A percentile compares a stretch with the other conserved stretches of the same genome.
These are phyloP conservation scores for Lagodon rhomboides DNA, from an alignment of 2,797 vertebrate genomes.

Conservation along the genomic window DNA sequence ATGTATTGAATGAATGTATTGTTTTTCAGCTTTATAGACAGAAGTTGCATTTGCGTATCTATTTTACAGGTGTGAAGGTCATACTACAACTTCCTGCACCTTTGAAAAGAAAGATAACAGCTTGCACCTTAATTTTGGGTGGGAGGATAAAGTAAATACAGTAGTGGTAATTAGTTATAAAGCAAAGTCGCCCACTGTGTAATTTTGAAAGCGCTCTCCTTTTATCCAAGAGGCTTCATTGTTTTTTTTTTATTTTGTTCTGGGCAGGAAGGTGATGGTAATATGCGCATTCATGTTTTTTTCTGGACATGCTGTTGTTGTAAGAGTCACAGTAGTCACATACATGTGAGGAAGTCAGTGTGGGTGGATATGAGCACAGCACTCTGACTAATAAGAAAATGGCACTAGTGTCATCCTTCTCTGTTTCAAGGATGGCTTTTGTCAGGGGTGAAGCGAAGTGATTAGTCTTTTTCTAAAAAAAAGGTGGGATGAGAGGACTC, in stretches of 20 bases:
- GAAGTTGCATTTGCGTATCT: neutral
- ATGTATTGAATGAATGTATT: too few species aligned
- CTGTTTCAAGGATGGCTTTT: neutral
- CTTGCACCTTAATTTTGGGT: conserved; percentile 6
- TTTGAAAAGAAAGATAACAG: neutral
- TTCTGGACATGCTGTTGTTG: neutral
- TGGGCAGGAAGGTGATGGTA: neutral
- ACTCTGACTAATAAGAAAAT: neutral
- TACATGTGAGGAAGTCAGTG: neutral
- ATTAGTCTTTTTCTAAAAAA: neutral
- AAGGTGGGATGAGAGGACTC: too few species aligned
- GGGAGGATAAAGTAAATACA: neutral
- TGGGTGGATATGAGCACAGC: neutral
- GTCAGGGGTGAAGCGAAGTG: neutral
- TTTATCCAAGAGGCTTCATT: neutral
- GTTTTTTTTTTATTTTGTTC: neutral
- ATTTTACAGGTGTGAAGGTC: neutral
- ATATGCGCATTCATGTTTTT: neutral
- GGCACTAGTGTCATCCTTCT: neutral
- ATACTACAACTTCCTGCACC: neutral
- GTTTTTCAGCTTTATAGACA: neutral
- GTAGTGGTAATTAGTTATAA: neutral
- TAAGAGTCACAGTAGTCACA: neutral
- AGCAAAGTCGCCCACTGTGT: neutral
- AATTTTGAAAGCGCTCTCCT: neutral